phyloP scores from a whole-genome alignment of 2,888 invertebrate species.

The Drosophila testacea region DNA sequence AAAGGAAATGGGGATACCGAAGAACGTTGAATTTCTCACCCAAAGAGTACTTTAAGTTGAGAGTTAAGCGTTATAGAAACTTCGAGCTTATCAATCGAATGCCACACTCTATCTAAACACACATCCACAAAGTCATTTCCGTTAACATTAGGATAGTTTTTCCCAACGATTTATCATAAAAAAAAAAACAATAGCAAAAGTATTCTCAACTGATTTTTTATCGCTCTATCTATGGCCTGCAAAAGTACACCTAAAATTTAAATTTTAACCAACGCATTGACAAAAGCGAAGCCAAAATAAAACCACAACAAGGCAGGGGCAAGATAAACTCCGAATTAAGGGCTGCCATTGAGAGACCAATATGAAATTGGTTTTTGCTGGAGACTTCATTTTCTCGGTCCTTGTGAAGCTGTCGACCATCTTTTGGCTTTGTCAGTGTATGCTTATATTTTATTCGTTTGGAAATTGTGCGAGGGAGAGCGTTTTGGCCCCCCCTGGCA shows the following conservation, averaged over 20 bases:
- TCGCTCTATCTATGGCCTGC: not conserved
- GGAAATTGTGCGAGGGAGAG: not conserved
- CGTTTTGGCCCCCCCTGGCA: not conserved
- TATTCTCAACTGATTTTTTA: not conserved
- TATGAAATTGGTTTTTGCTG: slow-evolving; percentile 52
- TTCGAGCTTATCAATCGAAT: not conserved
- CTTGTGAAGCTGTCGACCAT: slow-evolving; percentile 1
- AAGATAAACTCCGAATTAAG: slow-evolving; percentile 1
- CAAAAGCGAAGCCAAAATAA: not conserved
- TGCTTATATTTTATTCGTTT: not conserved
- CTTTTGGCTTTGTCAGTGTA: not conserved
- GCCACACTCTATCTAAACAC: not conserved
- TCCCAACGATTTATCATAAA: not conserved
- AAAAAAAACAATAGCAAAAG: not conserved
- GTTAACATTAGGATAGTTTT: not conserved
- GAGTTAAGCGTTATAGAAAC: not conserved
- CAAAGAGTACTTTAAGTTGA: not conserved
- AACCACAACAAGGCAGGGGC: not conserved
- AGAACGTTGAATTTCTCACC: not conserved
- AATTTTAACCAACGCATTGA: not conserved
- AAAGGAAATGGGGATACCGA: not conserved
- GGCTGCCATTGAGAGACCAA: slow-evolving; percentile 28
- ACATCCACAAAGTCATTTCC: not conserved
- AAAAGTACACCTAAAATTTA: not conserved
- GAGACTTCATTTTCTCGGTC: not conserved